A percentile compares a stretch with the other conserved stretches of the same genome.
Evolutionary conservation across 2,113 vertebrate genomes (phyloP).

Genomic region (Gymnarchus niloticus): DNA sequence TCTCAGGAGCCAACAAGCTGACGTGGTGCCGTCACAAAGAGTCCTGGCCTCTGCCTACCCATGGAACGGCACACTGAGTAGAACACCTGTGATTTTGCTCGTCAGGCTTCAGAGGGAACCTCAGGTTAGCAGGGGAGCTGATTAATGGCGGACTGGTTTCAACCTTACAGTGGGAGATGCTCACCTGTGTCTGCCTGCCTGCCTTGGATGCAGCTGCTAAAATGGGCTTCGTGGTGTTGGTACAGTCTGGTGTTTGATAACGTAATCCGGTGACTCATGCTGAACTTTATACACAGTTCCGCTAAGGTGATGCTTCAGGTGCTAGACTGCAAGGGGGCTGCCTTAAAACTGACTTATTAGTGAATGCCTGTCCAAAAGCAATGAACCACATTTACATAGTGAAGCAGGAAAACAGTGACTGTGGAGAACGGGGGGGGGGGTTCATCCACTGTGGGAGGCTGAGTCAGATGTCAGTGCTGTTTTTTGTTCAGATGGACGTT

Average conservation of each 20-base stretch:
- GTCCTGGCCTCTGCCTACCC: conserved; percentile 24
- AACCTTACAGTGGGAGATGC: not conserved
- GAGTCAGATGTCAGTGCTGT: not conserved
- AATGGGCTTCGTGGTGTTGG: conserved; percentile 23
- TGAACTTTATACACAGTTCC: not conserved
- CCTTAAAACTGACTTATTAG: not conserved
- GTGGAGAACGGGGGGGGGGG: not conserved
- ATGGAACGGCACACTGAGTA: conserved; percentile 19
- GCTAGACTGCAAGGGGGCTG: not conserved
- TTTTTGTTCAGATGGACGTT: not conserved
- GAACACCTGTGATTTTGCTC: conserved; percentile 37
- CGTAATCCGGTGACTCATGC: not conserved
- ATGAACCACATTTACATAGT: not conserved
- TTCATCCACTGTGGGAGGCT: not conserved
- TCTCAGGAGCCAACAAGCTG: no score
- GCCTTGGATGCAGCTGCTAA: conserved; percentile 14
- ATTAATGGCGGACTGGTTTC: conserved; percentile 32
- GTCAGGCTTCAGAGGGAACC: conserved; percentile 30
- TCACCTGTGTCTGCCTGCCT: conserved; percentile 11
- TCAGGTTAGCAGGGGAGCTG: conserved; percentile 38
- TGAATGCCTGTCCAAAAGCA: not conserved
- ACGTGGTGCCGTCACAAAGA: no score
- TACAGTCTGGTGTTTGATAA: not conserved
- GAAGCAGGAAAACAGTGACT: not conserved
- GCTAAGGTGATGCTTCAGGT: not conserved